These are phyloP conservation scores for Diadophis punctatus DNA, from an alignment of 2,113 vertebrate species.

Conservation along the genomic window DNA sequence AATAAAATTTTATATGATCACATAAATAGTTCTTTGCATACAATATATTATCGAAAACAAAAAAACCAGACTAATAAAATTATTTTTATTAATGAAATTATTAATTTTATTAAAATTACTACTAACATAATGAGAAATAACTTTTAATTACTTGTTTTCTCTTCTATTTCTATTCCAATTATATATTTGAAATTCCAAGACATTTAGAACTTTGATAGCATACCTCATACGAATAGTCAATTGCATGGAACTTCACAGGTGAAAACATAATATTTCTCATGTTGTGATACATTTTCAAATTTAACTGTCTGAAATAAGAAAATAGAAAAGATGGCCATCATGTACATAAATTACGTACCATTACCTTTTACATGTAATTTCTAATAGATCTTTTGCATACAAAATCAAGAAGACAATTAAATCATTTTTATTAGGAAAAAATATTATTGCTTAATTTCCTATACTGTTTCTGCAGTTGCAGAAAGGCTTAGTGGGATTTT, in stretches of 20 bases:
- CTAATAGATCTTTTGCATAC: neutral
- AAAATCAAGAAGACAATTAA: neutral
- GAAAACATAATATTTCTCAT: conserved; percentile 65
- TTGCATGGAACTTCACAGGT: conserved; percentile 66
- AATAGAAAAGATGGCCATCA: neutral
- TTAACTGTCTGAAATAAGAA: conserved; percentile 45
- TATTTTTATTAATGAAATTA: neutral
- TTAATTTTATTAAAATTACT: neutral
- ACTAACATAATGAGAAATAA: conserved; percentile 22
- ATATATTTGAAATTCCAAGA: conserved; percentile 22
- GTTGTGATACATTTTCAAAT: conserved; percentile 34
- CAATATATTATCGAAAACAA: neutral
- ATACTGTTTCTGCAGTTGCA: neutral
- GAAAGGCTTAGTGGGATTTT: neutral
- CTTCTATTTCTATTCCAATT: neutral
- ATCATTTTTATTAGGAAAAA: neutral
- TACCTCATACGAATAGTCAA: conserved; percentile 79
- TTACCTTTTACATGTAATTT: neutral
- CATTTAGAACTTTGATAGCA: conserved; percentile 26
- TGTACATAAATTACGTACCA: neutral
- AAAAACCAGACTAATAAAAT: neutral
- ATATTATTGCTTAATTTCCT: neutral
- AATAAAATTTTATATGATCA: conserved; percentile 21
- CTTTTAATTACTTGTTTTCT: conserved; percentile 8
- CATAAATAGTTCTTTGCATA: conserved; percentile 1